Base-by-base conservation (phyloP, 2,797 vertebrate genomes). In the Toxotes lorentzi region DNA sequence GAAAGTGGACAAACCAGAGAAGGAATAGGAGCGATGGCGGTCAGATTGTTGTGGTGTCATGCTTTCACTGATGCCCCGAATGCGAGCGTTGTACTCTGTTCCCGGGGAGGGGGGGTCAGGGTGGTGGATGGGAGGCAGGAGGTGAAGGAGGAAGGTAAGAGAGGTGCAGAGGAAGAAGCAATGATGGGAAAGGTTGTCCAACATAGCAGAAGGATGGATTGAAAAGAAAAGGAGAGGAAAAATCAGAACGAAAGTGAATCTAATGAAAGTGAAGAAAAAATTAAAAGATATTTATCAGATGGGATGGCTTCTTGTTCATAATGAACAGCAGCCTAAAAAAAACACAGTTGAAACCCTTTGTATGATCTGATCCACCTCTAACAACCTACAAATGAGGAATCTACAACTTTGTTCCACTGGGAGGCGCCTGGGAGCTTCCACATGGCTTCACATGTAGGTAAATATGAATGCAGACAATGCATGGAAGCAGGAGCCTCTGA, bases 1-100 rank as follows among this genome's bases (percentile, higher is more conserved):
- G 85, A 89, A 70, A 91, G 75, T 87, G 88, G 93, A 97, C 97
- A 75, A 97, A 99, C 98, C 97, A 63, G 97, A 96, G 89, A 96
- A 95, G 67, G 97, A 98, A 94, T 96, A 96, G 91, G 97, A 97
- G 74, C 95, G 96, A 89, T 96, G 97, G 92, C 95, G 96, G 93
- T 96, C 95, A 86, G 94, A 93, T 87, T 92, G 91, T 92, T 86
- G 93, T 41, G 73, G 85, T 92, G 91, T 87, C 84, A 94, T 94
- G 88, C 94, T 96, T 81, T 92, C 92, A 80, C 90, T 94, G 93
- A 96, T 94, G 86, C 95, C 95, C 83, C 86, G 93, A 76, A 96
- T 95, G 82, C 95, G 95, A 89, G 95, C 95, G 94, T 96, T 96
- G 95, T 96, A 96, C 90, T 96, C 95, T 96, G 92, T 62, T 81